A percentile compares a stretch with the other conserved stretches of the same genome.
Evolutionary conservation across 2,888 invertebrate species (phyloP).

Genomic region (Actias luna): DNA sequence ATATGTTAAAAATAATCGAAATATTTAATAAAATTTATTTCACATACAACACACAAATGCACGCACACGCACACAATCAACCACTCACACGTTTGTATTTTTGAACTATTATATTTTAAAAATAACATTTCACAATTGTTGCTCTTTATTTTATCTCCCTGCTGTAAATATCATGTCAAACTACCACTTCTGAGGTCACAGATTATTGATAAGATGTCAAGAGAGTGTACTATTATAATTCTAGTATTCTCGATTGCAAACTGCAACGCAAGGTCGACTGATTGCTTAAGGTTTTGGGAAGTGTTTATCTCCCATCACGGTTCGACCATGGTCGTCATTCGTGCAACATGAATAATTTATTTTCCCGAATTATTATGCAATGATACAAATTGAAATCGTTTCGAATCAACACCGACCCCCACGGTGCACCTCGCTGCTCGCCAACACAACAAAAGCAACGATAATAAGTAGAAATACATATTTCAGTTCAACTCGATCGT

Average conservation of each 20-base stretch:
- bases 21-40: no score
- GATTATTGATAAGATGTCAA: conserved; percentile 32
- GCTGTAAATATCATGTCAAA: conserved; percentile 29
- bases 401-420: conserved; percentile 59
- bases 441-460: conserved; percentile 45
- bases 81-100: no score
- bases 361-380: conserved; percentile 72
- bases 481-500: conserved; percentile 40
- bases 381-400: conserved; percentile 68
- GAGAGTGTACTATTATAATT: conserved; percentile 30
- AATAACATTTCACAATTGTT: conserved; percentile 17
- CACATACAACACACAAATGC: no score
- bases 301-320: conserved; percentile 56
- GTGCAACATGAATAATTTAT: conserved; percentile 64
- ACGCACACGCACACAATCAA: no score
- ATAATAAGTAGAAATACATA: conserved; percentile 33
- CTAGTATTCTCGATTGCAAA: conserved; percentile 45
- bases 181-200: conserved; percentile 27
- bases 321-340: conserved; percentile 49
- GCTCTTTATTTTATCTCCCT: conserved; percentile 18
- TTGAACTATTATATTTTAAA: background rate
- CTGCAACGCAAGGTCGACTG: conserved; percentile 51
- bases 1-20: no score
- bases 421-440: conserved; percentile 45
- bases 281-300: conserved; percentile 55